Conservation (phyloP, 2,888 invertebrate species). For the Latrodectus hesperus region DNA sequence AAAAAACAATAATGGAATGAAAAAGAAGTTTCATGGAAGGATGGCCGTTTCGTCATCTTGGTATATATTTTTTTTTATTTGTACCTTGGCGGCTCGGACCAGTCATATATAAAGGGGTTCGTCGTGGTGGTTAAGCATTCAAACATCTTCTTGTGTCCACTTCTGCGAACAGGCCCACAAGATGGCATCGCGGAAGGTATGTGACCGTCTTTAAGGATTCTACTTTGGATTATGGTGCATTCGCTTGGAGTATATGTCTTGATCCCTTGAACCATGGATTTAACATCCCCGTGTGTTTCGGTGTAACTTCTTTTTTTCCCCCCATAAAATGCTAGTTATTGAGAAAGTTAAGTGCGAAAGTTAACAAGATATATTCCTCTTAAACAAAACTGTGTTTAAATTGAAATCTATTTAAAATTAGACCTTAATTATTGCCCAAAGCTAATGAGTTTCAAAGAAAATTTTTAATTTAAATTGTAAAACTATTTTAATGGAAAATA, state of each 20-base stretch:
- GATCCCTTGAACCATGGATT: not conserved
- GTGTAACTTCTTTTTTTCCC: too few species aligned
- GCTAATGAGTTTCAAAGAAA: too few species aligned
- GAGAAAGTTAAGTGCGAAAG: too few species aligned
- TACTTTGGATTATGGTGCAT: conserved; percentile 26
- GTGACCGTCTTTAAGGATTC: conserved; percentile 8
- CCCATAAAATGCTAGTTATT: too few species aligned
- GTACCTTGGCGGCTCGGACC: not conserved
- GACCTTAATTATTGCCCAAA: too few species aligned
- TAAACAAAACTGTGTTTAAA: too few species aligned
- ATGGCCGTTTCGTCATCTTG: conserved; percentile 23
- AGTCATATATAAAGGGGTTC: conserved; percentile 34
- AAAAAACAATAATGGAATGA: conserved; percentile 14
- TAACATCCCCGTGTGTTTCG: not conserved
- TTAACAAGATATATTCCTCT: too few species aligned
- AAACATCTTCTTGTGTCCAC: conserved; percentile 30
- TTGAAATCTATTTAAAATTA: too few species aligned
- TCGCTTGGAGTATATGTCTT: not conserved
- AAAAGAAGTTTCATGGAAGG: not conserved
- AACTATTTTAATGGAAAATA: too few species aligned
- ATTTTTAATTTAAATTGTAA: too few species aligned
- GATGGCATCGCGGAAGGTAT: conserved; percentile 68
- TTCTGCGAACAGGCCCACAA: conserved; percentile 41
- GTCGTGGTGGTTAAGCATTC: conserved; percentile 42
- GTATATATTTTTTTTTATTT: conserved; percentile 26